A percentile compares a stretch with the other conserved stretches of the same genome.
Evolutionary conservation across 2,113 vertebrate genomes (phyloP).

Genomic region (Maylandia zebra): DNA sequence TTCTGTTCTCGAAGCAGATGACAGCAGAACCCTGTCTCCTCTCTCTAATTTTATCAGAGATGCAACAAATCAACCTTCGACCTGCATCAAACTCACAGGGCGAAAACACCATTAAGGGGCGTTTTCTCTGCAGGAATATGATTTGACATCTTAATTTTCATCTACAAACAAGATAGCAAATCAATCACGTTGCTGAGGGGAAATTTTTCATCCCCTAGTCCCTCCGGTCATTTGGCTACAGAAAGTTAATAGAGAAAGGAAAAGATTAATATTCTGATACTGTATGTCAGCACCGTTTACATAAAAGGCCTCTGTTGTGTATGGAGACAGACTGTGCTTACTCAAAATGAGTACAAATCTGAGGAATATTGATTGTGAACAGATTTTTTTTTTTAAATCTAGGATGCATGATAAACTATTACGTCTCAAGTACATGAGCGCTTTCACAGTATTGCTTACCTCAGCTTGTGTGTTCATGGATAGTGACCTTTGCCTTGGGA

Average conservation of each 20-base stretch:
- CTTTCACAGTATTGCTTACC: neutral
- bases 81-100: constrained; percentile 54
- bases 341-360: neutral
- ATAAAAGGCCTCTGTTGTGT: neutral
- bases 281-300: neutral
- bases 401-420: neutral
- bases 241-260: constrained; percentile 41
- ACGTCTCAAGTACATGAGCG: neutral
- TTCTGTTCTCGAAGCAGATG: constrained; percentile 68
- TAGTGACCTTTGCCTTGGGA: neutral
- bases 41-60: constrained; percentile 75
- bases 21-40: constrained; percentile 63
- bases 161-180: constrained; percentile 73
- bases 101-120: constrained; percentile 69
- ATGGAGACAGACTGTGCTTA: neutral
- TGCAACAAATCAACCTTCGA: constrained; percentile 69
- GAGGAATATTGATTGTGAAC: neutral
- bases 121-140: constrained; percentile 69
- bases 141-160: constrained; percentile 81
- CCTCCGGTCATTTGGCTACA: constrained; percentile 46
- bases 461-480: neutral
- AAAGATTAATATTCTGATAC: constrained; percentile 33
- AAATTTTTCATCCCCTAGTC: constrained; percentile 22
- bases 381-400: neutral
- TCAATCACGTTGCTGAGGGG: constrained; percentile 47